Base-by-base conservation (phyloP, 2,797 vertebrate genomes). In the Leptoclinus maculatus region DNA sequence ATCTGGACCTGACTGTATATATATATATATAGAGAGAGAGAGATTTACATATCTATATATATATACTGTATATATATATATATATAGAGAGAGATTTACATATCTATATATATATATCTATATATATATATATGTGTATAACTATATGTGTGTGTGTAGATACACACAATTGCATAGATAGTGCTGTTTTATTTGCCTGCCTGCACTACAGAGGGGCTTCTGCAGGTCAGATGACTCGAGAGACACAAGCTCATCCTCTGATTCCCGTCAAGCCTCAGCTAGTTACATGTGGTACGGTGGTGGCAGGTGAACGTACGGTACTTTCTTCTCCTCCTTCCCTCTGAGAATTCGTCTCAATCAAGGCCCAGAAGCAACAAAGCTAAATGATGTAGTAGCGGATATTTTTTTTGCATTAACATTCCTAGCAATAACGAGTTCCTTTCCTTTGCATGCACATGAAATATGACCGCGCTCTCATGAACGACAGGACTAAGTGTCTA, bases 1-100 rank as follows among this genome's bases (percentile, higher is more conserved):
- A 90, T 89, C 83, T 91, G 88, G 85, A 74, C 64, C 60, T 80
- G 72, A 89, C 51, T 87, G 5, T 21, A 36, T 6, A 36, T 3
- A 10, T 5, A 27, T 2, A 54, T 27, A 7, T 56, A 32, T 56
- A 68, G 27, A 27, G 27, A 27, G 27, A 27, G 27, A 27, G 27
- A 36, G 1, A 10, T 5, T 27, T 5, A 54, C 14, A 14, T 56
- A 29, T 56, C 66, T 5, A n/a, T 3, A 4, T 5, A 54, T 5
- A 54, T 27, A 29, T 29, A 4, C 7, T 56, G 8, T 56, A 68
- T 21, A 59, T 5, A 36, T 3, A 10, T 5, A 54, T 5, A 16
- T 27, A 14, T 56, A 29, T 56, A n/a, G n/a, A n/a, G n/a, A n/a
- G n/a, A n/a, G n/a, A n/a, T n/a, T n/a, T n/a, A n/a, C n/a, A 68